phyloP scores from a whole-genome alignment of 92 coral and sea anemone genomes.

The Zoanthus sociatus region DNA sequence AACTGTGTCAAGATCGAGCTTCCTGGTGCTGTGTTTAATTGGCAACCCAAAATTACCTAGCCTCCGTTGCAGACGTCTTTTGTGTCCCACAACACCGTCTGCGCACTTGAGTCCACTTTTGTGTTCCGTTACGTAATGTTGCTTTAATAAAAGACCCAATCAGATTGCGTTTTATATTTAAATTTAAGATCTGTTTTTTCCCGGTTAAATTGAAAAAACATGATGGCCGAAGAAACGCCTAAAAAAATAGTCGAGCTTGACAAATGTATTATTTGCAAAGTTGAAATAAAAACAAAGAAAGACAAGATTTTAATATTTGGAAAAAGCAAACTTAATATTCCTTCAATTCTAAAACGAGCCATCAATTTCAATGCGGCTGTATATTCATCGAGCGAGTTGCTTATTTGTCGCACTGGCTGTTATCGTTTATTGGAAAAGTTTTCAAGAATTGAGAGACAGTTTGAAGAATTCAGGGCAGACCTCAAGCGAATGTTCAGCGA shows the following conservation, averaged over 20 bases:
- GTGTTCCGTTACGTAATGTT: neutral
- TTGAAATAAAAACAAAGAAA: neutral
- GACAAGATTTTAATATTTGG: slow-evolving; percentile 16
- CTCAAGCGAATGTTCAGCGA: slow-evolving; percentile 18
- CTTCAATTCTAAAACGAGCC: neutral
- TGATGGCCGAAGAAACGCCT: neutral
- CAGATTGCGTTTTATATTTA: too few species aligned
- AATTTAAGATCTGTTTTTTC: neutral
- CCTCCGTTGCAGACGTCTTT: neutral
- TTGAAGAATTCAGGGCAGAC: slow-evolving; percentile 28
- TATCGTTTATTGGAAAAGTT: slow-evolving; percentile 41
- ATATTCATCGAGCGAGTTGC: slow-evolving; percentile 9
- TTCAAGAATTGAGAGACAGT: slow-evolving; percentile 32
- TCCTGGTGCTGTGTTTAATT: too few species aligned
- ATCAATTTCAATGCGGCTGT: slow-evolving; percentile 3
- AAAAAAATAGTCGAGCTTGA: neutral
- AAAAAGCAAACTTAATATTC: slow-evolving; percentile 20
- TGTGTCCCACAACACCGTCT: neutral
- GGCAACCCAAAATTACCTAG: too few species aligned
- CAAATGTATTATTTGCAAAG: neutral
- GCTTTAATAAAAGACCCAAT: too few species aligned
- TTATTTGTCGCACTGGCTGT: slow-evolving; percentile 31
- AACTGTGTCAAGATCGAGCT: too few species aligned
- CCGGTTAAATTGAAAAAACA: neutral
- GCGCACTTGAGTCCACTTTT: neutral